Evolutionary conservation across 2,113 vertebrate genomes (phyloP).

Genomic region (Channa argus): DNA sequence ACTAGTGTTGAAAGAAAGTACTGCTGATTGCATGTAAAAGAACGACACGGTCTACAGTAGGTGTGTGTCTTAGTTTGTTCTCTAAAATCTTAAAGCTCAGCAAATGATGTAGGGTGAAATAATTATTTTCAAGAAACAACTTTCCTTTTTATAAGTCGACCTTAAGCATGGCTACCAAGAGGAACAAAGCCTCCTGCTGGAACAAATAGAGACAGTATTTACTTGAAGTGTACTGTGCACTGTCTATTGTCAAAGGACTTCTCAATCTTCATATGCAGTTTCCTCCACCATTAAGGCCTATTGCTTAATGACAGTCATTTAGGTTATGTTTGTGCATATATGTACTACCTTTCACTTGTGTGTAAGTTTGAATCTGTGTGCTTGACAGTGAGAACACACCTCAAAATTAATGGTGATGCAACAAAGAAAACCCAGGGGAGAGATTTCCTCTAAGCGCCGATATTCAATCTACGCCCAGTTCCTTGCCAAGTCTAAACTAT

Average conservation of each 20-base stretch:
- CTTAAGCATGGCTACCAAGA: slow-evolving; percentile 1
- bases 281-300: slow-evolving; percentile 6
- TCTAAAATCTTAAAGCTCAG: slow-evolving; percentile 23
- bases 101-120: neutral
- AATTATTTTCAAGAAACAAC: slow-evolving; percentile 11
- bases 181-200: slow-evolving; percentile 27
- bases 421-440: slow-evolving; percentile 65
- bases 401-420: slow-evolving; percentile 71
- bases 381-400: slow-evolving; percentile 24
- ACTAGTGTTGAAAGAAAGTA: slow-evolving; percentile 17
- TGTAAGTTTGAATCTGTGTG: slow-evolving; percentile 28
- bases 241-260: slow-evolving; percentile 9
- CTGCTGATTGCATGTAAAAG: slow-evolving; percentile 17
- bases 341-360: neutral
- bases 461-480: slow-evolving; percentile 65
- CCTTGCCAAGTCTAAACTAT: slow-evolving; percentile 73
- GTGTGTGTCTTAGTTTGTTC: slow-evolving; percentile 18
- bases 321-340: neutral
- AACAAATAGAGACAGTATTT: slow-evolving; percentile 39
- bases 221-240: slow-evolving; percentile 30
- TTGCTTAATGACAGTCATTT: slow-evolving; percentile 12
- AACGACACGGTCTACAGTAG: neutral
- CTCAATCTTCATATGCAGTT: slow-evolving; percentile 28
- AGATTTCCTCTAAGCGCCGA: slow-evolving; percentile 69
- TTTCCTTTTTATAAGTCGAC: slow-evolving; percentile 1